Conservation (phyloP, 1,140 invertebrate species). For the Aricia agestis region DNA sequence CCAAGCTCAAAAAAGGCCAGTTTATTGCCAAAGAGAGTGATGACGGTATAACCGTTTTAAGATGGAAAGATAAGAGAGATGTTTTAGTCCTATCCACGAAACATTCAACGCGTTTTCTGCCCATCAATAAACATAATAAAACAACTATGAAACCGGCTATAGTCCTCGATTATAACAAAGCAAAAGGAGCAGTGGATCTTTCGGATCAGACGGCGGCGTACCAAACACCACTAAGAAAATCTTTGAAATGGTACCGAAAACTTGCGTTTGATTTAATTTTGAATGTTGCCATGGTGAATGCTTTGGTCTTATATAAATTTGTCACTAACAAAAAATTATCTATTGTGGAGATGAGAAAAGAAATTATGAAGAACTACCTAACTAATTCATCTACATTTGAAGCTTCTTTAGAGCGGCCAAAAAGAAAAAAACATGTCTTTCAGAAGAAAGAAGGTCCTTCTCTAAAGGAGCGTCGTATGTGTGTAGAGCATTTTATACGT, state of each 20-base stretch:
- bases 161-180: slow-evolving; percentile 15
- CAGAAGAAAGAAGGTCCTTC: slow-evolving; percentile 33
- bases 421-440: slow-evolving; percentile 36
- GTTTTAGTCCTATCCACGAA: slow-evolving; percentile 58
- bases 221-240: slow-evolving; percentile 41
- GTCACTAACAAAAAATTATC: slow-evolving; percentile 20
- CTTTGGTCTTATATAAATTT: slow-evolving; percentile 26
- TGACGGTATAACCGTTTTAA: slow-evolving; percentile 53
- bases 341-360: slow-evolving; percentile 23
- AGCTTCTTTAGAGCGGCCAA: slow-evolving; percentile 23
- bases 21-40: slow-evolving; percentile 46
- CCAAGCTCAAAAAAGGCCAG: slow-evolving; percentile 57
- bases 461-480: slow-evolving; percentile 30
- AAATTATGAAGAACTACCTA: slow-evolving; percentile 27
- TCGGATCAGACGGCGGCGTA: slow-evolving; percentile 53
- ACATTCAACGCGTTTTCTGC: slow-evolving; percentile 26
- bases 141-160: slow-evolving; percentile 11
- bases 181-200: slow-evolving; percentile 48
- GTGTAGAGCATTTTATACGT: no score
- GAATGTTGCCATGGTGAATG: slow-evolving; percentile 49
- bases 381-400: slow-evolving; percentile 22
- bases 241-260: slow-evolving; percentile 53
- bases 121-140: slow-evolving; percentile 48
- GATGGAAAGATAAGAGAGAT: slow-evolving; percentile 64
- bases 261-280: slow-evolving; percentile 47